phyloP scores from a whole-genome alignment of 1,140 invertebrate genomes.

The Semibalanus balanoides region DNA sequence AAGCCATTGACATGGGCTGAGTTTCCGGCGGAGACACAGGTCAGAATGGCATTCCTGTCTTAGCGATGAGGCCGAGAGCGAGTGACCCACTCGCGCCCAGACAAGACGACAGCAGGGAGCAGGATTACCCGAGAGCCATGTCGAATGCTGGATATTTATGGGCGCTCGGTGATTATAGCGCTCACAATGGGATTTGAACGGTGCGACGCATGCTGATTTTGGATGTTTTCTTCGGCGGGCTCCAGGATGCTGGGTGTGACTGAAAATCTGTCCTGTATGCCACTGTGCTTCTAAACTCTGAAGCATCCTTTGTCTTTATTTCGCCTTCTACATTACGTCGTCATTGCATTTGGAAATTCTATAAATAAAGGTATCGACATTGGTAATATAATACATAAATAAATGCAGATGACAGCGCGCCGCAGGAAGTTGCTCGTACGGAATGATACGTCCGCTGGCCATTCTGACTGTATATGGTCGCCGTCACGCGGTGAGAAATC shows the following conservation, averaged over 20 bases:
- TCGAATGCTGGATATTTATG: not conserved
- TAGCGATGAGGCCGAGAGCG: not conserved
- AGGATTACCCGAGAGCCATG: not conserved
- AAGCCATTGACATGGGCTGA: not conserved
- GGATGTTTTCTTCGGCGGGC: not conserved
- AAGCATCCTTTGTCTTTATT: too few relatives aligned
- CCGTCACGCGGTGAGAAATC: too few relatives aligned
- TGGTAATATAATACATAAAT: too few relatives aligned
- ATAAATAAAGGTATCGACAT: too few relatives aligned
- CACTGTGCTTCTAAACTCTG: too few relatives aligned
- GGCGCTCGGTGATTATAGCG: not conserved
- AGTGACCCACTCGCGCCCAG: not conserved
- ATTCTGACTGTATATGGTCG: too few relatives aligned
- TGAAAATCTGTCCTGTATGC: too few relatives aligned
- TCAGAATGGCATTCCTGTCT: not conserved
- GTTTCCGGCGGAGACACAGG: not conserved
- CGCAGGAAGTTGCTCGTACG: too few relatives aligned
- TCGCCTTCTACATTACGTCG: too few relatives aligned
- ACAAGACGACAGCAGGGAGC: not conserved
- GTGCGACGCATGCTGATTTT: not conserved
- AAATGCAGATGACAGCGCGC: too few relatives aligned
- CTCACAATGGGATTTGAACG: not conserved
- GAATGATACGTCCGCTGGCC: too few relatives aligned
- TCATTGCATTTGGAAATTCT: too few relatives aligned
- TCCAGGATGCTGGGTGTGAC: not conserved